phyloP scores from a whole-genome alignment of 2,888 invertebrate genomes.

The Balanococcus diminutus region DNA sequence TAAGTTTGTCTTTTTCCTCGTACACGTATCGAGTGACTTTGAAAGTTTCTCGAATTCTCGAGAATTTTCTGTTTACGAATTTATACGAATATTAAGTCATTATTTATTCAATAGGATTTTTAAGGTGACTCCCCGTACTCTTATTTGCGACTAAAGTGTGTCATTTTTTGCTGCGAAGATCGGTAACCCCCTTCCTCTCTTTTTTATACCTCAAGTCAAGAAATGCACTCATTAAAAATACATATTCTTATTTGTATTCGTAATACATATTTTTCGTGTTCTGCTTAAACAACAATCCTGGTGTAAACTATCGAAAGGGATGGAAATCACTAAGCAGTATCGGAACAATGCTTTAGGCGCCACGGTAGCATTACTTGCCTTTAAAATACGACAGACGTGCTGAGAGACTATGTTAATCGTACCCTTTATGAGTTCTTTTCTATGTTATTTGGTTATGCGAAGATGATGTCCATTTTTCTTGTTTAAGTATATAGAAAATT shows the following conservation, averaged over 20 bases:
- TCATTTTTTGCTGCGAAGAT: too few relatives aligned
- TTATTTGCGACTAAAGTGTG: too few relatives aligned
- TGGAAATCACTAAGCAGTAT: neutral
- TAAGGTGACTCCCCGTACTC: too few relatives aligned
- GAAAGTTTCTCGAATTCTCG: too few relatives aligned
- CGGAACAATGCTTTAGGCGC: constrained; percentile 10
- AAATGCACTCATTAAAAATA: neutral
- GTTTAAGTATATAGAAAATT: neutral
- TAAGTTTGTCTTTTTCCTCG: too few relatives aligned
- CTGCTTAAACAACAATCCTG: neutral
- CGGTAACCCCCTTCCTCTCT: too few relatives aligned
- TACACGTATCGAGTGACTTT: too few relatives aligned
- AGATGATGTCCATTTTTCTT: constrained; percentile 33
- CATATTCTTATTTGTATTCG: neutral
- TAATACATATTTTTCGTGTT: neutral
- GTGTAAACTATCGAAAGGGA: neutral
- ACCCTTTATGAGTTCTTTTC: constrained; percentile 35
- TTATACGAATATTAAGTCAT: too few relatives aligned
- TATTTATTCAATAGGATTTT: too few relatives aligned
- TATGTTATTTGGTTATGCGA: constrained; percentile 32
- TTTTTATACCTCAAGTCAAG: neutral
- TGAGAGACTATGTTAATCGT: constrained; percentile 25
- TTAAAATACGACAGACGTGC: constrained; percentile 26
- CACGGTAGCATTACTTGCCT: neutral
- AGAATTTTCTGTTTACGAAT: too few relatives aligned